Evolutionary conservation across 2,113 vertebrate genomes (phyloP).

Genomic region (Orcinus orca): DNA sequence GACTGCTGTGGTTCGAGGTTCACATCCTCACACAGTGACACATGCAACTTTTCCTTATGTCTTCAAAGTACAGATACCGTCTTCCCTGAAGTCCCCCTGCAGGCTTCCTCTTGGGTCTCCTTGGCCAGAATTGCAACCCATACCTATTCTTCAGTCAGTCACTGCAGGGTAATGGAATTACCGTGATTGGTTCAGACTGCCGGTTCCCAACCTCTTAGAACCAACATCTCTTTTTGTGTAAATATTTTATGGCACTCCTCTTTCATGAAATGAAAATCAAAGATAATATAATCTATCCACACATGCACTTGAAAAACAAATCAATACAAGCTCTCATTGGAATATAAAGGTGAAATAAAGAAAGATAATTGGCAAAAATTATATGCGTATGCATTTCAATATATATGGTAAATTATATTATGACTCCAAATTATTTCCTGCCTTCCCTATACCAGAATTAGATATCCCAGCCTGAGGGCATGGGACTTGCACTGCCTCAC

Average conservation of each 20-base stretch:
- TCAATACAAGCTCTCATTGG: neutral
- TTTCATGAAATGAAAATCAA: constrained; percentile 37
- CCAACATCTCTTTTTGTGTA: neutral
- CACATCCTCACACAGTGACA: neutral
- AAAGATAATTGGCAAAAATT: neutral
- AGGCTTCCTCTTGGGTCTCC: neutral
- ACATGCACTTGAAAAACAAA: neutral
- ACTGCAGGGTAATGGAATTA: neutral
- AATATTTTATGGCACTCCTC: neutral
- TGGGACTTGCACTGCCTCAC: neutral
- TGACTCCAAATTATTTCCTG: neutral
- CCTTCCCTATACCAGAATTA: neutral
- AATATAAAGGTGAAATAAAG: constrained; percentile 27
- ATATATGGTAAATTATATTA: neutral
- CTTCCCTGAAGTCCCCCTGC: neutral
- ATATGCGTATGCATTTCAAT: neutral
- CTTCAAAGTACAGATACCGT: neutral
- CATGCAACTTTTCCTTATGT: neutral
- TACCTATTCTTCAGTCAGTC: neutral
- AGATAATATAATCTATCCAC: neutral
- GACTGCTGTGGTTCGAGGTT: neutral
- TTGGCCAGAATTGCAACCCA: neutral
- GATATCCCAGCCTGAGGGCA: neutral
- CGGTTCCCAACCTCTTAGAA: neutral
- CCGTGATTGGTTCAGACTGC: neutral